These are phyloP conservation scores for Sussaba pulchella DNA, from an alignment of 2,888 invertebrate genomes.

Conservation along the genomic window DNA sequence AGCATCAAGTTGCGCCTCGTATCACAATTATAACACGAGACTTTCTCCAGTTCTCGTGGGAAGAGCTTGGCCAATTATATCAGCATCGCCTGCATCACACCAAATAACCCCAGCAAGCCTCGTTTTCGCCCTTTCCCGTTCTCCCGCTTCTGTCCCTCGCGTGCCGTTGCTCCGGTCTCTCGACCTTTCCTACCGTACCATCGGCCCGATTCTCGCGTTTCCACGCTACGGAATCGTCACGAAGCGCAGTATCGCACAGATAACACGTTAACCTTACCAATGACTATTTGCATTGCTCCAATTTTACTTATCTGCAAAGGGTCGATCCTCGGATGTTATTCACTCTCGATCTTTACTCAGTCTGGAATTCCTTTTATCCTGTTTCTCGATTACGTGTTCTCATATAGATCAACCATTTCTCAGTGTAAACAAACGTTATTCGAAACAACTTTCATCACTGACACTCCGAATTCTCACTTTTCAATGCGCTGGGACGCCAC, in stretches of 20 bases:
- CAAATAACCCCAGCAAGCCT: slow-evolving; percentile 37
- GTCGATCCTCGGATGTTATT: slow-evolving; percentile 21
- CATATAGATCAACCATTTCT: background rate
- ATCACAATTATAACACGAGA: background rate
- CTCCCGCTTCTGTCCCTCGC: slow-evolving; percentile 60
- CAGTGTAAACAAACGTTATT: background rate
- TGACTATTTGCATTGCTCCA: slow-evolving; percentile 54
- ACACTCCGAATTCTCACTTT: slow-evolving; percentile 1
- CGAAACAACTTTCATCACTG: background rate
- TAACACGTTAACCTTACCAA: slow-evolving; percentile 62
- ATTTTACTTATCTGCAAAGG: slow-evolving; percentile 57
- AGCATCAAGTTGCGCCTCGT: slow-evolving; percentile 4
- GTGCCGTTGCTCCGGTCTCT: slow-evolving; percentile 66
- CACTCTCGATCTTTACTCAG: slow-evolving; percentile 65
- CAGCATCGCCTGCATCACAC: slow-evolving; percentile 20
- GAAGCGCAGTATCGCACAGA: slow-evolving; percentile 36
- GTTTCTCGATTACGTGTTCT: slow-evolving; percentile 51
- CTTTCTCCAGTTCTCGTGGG: slow-evolving; percentile 47
- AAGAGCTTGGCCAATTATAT: slow-evolving; percentile 38
- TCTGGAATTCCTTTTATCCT: slow-evolving; percentile 60
- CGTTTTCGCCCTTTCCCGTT: slow-evolving; percentile 64
- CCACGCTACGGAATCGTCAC: slow-evolving; percentile 62
- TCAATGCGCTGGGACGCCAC: slow-evolving; percentile 1
- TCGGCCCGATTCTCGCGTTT: slow-evolving; percentile 31
- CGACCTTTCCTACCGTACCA: slow-evolving; percentile 65